Percentiles rank a stretch among this genome's conserved stretches.
phyloP scores from a whole-genome alignment of 2,797 vertebrate species.

The Poeciliopsis gracilis region DNA sequence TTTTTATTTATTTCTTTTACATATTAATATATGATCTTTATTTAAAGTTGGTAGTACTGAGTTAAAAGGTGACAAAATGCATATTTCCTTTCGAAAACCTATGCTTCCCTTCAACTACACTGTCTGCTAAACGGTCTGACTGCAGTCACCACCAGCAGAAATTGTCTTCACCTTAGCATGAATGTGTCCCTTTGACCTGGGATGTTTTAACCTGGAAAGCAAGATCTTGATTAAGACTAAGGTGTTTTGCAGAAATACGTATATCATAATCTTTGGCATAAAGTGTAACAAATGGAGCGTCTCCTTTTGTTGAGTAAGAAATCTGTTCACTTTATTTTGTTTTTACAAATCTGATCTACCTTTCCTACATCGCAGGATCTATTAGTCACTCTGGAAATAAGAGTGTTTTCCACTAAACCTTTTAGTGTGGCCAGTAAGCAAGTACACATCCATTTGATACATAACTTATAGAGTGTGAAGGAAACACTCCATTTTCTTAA shows the following conservation, averaged over 20 bases:
- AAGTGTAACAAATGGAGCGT: neutral
- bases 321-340: neutral
- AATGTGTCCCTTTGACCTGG: neutral
- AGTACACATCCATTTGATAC: neutral
- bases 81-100: neutral
- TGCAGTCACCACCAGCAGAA: neutral
- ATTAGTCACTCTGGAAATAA: neutral
- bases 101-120: neutral
- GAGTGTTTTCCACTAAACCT: neutral
- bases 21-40: too few species aligned
- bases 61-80: neutral
- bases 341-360: neutral
- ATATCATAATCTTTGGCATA: neutral
- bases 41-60: too few species aligned
- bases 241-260: neutral
- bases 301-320: too few species aligned
- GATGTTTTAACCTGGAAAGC: neutral
- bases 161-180: neutral
- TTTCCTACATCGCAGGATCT: neutral
- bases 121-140: neutral
- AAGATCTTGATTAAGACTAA: neutral
- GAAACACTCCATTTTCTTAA: neutral
- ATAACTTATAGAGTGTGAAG: neutral
- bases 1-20: too few species aligned
- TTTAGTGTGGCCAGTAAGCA: neutral